phyloP scores from a whole-genome alignment of 2,888 invertebrate genomes.

The Erpobdella octoculata region DNA sequence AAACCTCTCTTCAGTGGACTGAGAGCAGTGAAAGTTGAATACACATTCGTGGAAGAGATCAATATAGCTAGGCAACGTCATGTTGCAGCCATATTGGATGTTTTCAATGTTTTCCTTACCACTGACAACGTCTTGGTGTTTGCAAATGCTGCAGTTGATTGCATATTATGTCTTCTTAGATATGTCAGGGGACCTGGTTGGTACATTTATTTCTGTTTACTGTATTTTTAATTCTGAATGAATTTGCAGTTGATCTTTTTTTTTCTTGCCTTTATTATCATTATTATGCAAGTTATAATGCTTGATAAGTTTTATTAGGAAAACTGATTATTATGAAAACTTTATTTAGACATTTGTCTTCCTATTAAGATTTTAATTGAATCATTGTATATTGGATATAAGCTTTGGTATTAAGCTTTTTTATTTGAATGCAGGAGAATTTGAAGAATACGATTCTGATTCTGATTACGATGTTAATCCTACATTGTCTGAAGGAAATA shows the following conservation, averaged over 20 bases:
- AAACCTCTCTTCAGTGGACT: constrained; percentile 86
- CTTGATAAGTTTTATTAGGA: neutral
- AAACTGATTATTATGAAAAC: neutral
- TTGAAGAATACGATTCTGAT: constrained; percentile 42
- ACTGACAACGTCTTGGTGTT: constrained; percentile 88
- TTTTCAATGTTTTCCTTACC: constrained; percentile 77
- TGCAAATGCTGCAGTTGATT: constrained; percentile 85
- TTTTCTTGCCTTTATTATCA: neutral
- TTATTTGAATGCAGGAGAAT: constrained; percentile 41
- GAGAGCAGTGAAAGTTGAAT: constrained; percentile 64
- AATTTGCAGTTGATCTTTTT: neutral
- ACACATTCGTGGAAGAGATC: constrained; percentile 42
- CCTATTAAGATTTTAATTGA: no score
- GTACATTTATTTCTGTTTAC: constrained; percentile 33
- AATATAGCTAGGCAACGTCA: constrained; percentile 50
- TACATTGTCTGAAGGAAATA: constrained; percentile 37
- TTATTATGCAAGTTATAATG: neutral
- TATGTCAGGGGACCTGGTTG: constrained; percentile 65
- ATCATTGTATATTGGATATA: no score
- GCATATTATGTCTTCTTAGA: constrained; percentile 77
- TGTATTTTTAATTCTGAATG: neutral
- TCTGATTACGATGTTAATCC: constrained; percentile 40
- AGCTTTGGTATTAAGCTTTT: no score
- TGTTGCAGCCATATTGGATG: constrained; percentile 61
- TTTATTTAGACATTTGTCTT: no score